Evolutionary conservation across 2,888 invertebrate genomes (phyloP), one percentile per base, ranked within the genome.

Genomic region (Miltochrista miniata): DNA sequence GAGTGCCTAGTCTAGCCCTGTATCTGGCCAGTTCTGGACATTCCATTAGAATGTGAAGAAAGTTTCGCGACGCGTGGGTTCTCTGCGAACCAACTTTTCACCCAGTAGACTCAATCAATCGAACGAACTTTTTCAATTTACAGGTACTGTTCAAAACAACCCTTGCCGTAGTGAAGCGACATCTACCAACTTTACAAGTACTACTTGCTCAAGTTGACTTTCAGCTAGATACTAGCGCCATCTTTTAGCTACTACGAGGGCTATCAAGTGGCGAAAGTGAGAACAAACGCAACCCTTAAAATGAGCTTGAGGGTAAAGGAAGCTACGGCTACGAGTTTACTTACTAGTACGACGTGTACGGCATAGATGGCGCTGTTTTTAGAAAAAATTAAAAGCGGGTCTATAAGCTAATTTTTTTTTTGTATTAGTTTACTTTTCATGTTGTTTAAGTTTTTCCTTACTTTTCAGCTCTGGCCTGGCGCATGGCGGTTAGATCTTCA

Each of bases 291-390:
- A 44, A 53, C 10, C 33, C 33, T 45, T 5, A 24, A 24, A 24
- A 24, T 24, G 5, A 24, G 3, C 3, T 18, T 10, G 13, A 49
- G 29, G 15, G 18, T 24, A 24, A 24, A 24, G 18, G 18, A n/a
- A 24, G 18, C 18, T 24, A 24, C 35, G 12, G 42, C 40, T 50
- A 29, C 31, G n/a, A 14, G 37, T 36, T 51, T 29, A n/a, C 47
- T 0, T 35, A 40, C 40, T 35, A 46, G 36, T 65, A 50, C 56
- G 8, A 0, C 9, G 7, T 0, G 31, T 39, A 49, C 45, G 8
- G 18, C 44, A 68, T 48, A 65, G 65, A 68, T 68, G 65, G 65
- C 65, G 65, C 64, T 61, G 51, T 43, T 55, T 29, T 31, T 8
- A 29, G 11, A 7, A 53, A 54, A 60, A 48, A 2, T 35, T 3